A percentile compares a stretch with the other conserved stretches of the same genome.
These are phyloP conservation scores for Tinea semifulvella DNA, from an alignment of 2,888 invertebrate genomes.

Conservation along the genomic window DNA sequence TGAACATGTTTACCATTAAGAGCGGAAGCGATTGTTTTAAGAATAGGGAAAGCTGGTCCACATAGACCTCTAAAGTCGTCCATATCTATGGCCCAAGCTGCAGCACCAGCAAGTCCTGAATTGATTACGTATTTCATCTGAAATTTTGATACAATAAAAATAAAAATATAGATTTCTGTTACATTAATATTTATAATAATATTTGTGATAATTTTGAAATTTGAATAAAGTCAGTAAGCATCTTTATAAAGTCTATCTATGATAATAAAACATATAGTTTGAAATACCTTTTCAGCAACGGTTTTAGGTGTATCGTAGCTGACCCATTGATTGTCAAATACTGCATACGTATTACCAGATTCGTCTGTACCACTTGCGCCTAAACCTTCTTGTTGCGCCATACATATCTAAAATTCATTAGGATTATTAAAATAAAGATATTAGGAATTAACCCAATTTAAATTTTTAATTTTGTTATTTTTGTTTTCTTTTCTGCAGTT, in stretches of 20 bases:
- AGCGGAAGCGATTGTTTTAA: conserved; percentile 66
- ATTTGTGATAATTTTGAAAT: too few species aligned
- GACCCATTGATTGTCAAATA: conserved; percentile 81
- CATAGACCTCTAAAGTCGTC: conserved; percentile 85
- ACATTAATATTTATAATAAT: not conserved
- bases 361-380: conserved; percentile 65
- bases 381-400: conserved; percentile 63
- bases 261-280: too few species aligned
- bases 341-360: conserved; percentile 72
- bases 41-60: conserved; percentile 73
- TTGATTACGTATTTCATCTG: conserved; percentile 72
- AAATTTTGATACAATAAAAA: too few species aligned
- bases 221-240: too few species aligned
- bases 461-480: too few species aligned
- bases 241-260: too few species aligned
- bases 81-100: conserved; percentile 76
- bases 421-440: too few species aligned
- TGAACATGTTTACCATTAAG: conserved; percentile 51
- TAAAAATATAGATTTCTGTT: not conserved
- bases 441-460: too few species aligned
- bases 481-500: too few species aligned
- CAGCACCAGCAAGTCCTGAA: conserved; percentile 73
- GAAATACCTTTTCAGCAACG: conserved; percentile 73
- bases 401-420: conserved; percentile 64
- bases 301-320: conserved; percentile 78